Conservation (phyloP, 2,113 vertebrate species). For the Hydropotes inermis region DNA sequence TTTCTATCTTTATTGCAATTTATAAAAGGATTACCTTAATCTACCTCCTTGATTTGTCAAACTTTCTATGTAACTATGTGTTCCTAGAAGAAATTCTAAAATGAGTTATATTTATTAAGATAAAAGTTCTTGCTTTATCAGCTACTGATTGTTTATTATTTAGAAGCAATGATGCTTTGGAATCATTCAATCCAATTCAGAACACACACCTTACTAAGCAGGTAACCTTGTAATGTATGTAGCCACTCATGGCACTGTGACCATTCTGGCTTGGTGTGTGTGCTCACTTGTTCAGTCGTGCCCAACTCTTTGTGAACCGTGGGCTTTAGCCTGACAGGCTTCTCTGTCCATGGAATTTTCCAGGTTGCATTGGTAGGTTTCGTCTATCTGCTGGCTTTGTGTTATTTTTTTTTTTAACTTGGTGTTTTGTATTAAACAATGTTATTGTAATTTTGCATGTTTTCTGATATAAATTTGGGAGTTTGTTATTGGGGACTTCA, state of each 20-base stretch:
- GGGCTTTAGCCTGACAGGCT: not conserved
- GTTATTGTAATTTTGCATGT: not conserved
- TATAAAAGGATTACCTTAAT: not conserved
- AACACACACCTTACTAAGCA: not conserved
- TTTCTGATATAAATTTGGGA: not conserved
- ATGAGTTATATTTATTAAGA: not conserved
- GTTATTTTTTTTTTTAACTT: not conserved
- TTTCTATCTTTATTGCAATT: not conserved
- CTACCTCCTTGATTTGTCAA: not conserved
- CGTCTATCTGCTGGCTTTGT: not conserved
- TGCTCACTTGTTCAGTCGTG: not conserved
- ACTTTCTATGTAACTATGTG: not conserved
- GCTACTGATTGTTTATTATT: conserved; percentile 5
- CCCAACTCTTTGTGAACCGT: not conserved
- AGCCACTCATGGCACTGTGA: not conserved
- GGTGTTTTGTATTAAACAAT: not conserved
- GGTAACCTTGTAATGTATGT: not conserved
- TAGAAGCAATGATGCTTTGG: not conserved
- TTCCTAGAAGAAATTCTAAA: not conserved
- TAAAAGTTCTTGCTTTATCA: not conserved
- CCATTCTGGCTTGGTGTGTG: not conserved
- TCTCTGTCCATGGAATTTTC: not conserved
- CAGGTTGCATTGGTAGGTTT: not conserved
- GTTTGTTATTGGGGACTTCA: not conserved
- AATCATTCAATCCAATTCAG: not conserved